phyloP scores from a whole-genome alignment of 92 coral and sea anemone species.

The Nematostella vectensis region DNA sequence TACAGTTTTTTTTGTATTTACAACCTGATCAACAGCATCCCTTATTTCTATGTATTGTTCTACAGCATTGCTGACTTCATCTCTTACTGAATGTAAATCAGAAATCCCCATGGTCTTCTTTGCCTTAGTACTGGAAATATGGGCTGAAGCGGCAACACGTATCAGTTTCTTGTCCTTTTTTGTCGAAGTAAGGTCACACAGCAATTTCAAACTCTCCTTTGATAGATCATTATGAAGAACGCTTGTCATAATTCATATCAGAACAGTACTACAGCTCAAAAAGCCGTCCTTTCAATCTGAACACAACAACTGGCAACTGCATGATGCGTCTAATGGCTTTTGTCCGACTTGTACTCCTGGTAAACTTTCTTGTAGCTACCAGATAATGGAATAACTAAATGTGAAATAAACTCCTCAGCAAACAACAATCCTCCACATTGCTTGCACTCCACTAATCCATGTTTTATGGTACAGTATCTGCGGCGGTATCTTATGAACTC shows the following conservation, averaged over 20 bases:
- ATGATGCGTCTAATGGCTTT: constrained; percentile 42
- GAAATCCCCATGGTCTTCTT: constrained; percentile 35
- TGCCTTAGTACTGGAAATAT: constrained; percentile 26
- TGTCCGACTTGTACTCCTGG: constrained; percentile 15
- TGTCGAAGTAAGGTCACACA: constrained; percentile 42
- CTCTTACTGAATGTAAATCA: constrained; percentile 26
- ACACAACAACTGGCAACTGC: constrained; percentile 50
- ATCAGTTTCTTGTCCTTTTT: constrained; percentile 46
- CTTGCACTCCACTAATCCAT: too few species aligned
- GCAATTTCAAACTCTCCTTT: constrained; percentile 40
- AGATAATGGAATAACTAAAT: constrained; percentile 16
- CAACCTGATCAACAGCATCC: constrained; percentile 32
- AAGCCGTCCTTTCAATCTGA: neutral
- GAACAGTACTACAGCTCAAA: neutral
- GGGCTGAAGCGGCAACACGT: constrained; percentile 24
- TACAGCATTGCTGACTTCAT: constrained; percentile 30
- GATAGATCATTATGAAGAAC: too few species aligned
- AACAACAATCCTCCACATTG: too few species aligned
- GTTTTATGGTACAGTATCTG: constrained; percentile 28
- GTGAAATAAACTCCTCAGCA: constrained; percentile 24
- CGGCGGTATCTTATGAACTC: constrained; percentile 34
- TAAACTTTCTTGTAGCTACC: constrained; percentile 22
- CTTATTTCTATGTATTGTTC: constrained; percentile 14
- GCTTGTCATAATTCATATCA: too few species aligned
- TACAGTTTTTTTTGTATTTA: constrained; percentile 26